These are phyloP conservation scores for Oxyruncus cristatus DNA, from an alignment of 2,113 vertebrate genomes.

Conservation along the genomic window DNA sequence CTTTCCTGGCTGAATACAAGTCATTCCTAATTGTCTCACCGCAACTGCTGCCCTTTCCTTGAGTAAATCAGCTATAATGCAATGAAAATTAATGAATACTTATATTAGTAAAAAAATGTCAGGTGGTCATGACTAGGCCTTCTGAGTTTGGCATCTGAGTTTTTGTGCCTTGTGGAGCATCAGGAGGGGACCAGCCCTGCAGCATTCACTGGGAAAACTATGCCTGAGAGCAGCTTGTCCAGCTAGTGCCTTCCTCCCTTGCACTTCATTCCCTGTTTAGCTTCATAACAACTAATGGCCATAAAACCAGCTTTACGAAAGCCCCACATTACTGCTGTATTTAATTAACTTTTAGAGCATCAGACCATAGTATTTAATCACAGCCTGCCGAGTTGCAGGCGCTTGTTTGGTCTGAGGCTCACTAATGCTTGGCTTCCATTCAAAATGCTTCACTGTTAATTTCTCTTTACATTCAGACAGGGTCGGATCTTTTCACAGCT, in stretches of 20 bases:
- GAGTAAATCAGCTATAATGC: not conserved
- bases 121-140: not conserved
- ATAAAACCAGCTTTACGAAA: slow-evolving; percentile 52
- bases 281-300: slow-evolving; percentile 42
- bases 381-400: slow-evolving; percentile 1
- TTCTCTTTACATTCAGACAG: not conserved
- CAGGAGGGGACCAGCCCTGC: not conserved
- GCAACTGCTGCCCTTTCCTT: not conserved
- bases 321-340: not conserved
- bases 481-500: not conserved
- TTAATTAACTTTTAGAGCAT: slow-evolving; percentile 65
- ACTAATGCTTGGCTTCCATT: not conserved
- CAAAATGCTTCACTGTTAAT: not conserved
- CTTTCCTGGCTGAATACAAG: not conserved
- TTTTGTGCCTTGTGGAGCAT: not conserved
- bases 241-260: not conserved
- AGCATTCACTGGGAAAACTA: not conserved
- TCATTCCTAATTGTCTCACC: not conserved
- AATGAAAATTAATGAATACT: not conserved
- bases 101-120: not conserved
- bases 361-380: not conserved
- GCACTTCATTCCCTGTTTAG: slow-evolving; percentile 32
- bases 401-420: not conserved
- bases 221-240: not conserved
- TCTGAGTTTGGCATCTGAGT: not conserved